A percentile compares a stretch with the other conserved stretches of the same genome.
These are phyloP conservation scores for Crypturellus tataupa DNA, from an alignment of 2,797 vertebrate species.

Conservation along the genomic window DNA sequence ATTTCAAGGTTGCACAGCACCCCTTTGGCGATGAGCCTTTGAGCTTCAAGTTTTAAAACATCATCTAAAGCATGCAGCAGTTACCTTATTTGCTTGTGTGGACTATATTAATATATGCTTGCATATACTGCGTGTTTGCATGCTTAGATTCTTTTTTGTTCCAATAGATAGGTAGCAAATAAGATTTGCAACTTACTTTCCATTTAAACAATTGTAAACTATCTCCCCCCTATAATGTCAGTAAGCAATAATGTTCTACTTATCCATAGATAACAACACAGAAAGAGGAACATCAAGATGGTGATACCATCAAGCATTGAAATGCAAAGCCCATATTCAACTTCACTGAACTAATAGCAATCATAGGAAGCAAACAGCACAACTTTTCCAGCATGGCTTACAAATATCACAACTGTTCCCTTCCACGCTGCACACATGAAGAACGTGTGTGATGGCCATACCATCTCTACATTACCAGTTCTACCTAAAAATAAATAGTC, in stretches of 20 bases:
- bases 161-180: neutral
- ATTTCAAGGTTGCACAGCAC: neutral
- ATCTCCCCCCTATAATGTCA: rapidly evolving
- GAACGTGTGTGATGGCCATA: neutral
- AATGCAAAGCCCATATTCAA: neutral
- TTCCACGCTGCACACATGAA: neutral
- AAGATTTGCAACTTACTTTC: neutral
- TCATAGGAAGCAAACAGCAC: neutral
- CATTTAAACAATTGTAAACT: neutral
- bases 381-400: neutral
- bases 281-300: neutral
- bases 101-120: neutral
- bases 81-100: neutral
- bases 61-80: neutral
- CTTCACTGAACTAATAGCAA: neutral
- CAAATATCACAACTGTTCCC: neutral
- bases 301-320: neutral
- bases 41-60: neutral
- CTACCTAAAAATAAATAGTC: neutral
- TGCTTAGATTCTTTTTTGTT: neutral
- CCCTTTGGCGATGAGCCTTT: neutral
- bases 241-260: neutral
- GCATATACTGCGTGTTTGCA: neutral
- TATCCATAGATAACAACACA: neutral
- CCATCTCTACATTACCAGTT: neutral